These are phyloP conservation scores for Myotis myotis DNA, from an alignment of 2,797 vertebrate species.

Conservation along the genomic window DNA sequence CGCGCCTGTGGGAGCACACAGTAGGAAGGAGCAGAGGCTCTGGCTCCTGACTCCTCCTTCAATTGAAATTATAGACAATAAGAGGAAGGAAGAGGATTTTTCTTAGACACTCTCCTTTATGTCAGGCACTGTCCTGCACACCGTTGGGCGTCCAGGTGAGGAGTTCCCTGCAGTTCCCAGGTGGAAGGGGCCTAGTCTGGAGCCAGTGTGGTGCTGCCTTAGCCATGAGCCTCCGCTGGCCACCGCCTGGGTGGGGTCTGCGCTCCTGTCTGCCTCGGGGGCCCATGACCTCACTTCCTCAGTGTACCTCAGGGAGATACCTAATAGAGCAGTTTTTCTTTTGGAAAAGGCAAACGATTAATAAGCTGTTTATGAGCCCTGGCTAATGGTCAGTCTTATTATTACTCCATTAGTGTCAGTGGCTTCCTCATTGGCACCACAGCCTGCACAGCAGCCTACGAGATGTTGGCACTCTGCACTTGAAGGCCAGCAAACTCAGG, in stretches of 20 bases:
- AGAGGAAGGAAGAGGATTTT: neutral
- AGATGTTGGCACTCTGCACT: no score
- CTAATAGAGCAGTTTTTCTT: neutral
- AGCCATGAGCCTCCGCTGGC: neutral
- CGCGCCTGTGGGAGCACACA: fast-evolving
- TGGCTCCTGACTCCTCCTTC: neutral
- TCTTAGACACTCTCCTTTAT: neutral
- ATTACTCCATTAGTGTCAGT: fast-evolving
- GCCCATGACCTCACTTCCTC: neutral
- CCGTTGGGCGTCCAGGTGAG: neutral
- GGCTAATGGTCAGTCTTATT: neutral
- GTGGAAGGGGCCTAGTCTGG: fast-evolving
- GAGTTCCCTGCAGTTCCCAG: neutral
- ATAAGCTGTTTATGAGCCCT: neutral
- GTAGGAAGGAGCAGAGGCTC: neutral
- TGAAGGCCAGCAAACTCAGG: neutral
- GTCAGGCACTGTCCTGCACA: fast-evolving
- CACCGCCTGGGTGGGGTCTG: neutral
- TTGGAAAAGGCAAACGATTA: neutral
- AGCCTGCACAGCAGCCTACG: fast-evolving
- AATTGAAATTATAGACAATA: neutral
- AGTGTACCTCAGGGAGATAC: neutral
- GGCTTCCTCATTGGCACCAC: no score
- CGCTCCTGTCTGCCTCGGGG: fast-evolving
- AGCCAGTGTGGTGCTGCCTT: neutral